Evolutionary conservation across 2,888 invertebrate species (phyloP).

Genomic region (Caenorhabditis angaria): DNA sequence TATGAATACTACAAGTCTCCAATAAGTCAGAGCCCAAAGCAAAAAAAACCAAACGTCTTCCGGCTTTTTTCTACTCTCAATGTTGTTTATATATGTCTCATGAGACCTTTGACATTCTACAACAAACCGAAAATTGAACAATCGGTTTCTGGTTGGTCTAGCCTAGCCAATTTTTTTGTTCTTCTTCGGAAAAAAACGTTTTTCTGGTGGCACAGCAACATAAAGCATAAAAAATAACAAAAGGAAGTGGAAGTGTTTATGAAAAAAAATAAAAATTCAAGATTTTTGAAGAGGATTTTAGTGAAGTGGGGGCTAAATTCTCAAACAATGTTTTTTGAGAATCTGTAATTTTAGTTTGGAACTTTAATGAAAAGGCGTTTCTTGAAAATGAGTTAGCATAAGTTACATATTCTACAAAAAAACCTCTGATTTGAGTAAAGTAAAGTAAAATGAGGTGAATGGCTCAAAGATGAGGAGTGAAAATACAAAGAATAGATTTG

Average conservation of each 20-base stretch:
- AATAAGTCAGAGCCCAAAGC: no score
- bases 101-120: constrained; percentile 4
- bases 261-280: neutral
- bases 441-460: neutral
- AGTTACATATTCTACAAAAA: no score
- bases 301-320: no score
- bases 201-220: neutral
- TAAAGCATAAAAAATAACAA: neutral
- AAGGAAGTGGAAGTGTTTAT: neutral
- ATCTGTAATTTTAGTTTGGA: no score
- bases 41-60: no score
- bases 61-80: constrained; percentile 4
- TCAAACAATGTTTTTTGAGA: no score
- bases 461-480: neutral
- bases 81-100: constrained; percentile 2
- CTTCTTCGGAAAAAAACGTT: neutral
- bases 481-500: neutral
- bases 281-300: no score
- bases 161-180: neutral
- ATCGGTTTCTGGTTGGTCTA: neutral
- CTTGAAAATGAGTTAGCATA: no score
- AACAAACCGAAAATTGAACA: constrained; percentile 4
- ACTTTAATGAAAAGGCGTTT: no score
- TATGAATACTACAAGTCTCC: no score
- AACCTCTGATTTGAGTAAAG: no score